These are phyloP conservation scores for Poecilia velifera DNA, from an alignment of 2,797 vertebrate genomes.

Conservation along the genomic window DNA sequence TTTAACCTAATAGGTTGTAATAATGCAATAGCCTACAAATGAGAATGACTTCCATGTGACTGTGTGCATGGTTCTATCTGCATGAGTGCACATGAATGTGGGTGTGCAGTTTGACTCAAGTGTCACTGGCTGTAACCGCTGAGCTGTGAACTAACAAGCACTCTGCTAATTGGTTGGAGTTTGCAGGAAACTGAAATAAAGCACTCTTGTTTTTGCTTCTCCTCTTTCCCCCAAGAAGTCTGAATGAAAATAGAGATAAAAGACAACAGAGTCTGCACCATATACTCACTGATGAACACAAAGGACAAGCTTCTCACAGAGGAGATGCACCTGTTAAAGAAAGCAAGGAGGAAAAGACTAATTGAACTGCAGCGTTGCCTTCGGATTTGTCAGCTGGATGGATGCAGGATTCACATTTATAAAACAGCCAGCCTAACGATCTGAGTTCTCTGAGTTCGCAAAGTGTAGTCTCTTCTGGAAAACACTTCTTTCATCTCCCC, in stretches of 20 bases:
- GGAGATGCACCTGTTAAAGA: conserved; percentile 14
- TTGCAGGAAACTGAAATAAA: conserved; percentile 67
- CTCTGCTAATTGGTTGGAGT: conserved; percentile 79
- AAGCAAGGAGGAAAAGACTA: conserved; percentile 18
- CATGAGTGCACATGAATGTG: conserved; percentile 10
- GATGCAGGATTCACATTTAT: conserved; percentile 33
- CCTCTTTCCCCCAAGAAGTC: conserved; percentile 18
- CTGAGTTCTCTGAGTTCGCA: conserved; percentile 11
- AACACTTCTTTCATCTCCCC: not conserved
- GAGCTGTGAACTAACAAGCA: conserved; percentile 43
- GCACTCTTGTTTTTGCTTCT: conserved; percentile 36
- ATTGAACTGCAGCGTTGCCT: conserved; percentile 18
- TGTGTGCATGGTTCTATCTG: not conserved
- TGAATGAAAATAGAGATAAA: conserved; percentile 34
- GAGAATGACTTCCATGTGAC: not conserved
- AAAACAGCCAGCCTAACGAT: conserved; percentile 20
- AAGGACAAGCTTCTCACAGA: conserved; percentile 12
- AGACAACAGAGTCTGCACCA: conserved; percentile 12
- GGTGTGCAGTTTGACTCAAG: conserved; percentile 32
- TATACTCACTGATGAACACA: conserved; percentile 10
- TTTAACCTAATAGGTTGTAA: not conserved
- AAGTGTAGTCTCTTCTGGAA: conserved; percentile 9
- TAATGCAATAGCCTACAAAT: not conserved
- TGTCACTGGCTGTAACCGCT: conserved; percentile 36
- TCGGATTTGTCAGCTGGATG: conserved; percentile 33